These are phyloP conservation scores for Hedychridium roseum DNA, from an alignment of 2,888 invertebrate genomes.

Conservation along the genomic window DNA sequence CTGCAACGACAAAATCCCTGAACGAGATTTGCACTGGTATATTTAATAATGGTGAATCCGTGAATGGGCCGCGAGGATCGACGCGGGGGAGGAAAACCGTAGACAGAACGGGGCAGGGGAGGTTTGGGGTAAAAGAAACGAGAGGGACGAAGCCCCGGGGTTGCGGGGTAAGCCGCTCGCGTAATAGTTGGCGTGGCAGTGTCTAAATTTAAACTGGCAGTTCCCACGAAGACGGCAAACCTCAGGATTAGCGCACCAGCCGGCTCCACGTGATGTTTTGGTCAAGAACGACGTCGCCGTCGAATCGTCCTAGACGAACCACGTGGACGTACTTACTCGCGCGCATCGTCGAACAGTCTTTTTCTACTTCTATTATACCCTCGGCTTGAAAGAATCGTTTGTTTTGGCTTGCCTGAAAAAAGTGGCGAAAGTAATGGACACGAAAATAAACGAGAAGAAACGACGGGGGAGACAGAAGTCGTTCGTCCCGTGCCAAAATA, in stretches of 20 bases:
- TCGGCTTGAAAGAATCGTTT: no score
- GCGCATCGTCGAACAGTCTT: no score
- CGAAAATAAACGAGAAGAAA: constrained; percentile 1
- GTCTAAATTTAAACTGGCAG: constrained; percentile 34
- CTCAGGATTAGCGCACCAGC: constrained; percentile 18
- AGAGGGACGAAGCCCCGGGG: not conserved
- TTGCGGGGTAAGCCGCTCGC: constrained; percentile 33
- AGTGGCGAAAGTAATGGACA: constrained; percentile 2
- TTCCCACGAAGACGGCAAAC: constrained; percentile 8
- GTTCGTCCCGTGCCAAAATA: constrained; percentile 28
- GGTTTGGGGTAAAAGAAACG: not conserved
- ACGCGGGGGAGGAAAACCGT: not conserved
- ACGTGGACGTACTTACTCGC: no score
- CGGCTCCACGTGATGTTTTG: constrained; percentile 26
- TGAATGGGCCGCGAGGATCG: not conserved
- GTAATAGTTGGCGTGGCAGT: constrained; percentile 34
- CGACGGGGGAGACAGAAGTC: not conserved
- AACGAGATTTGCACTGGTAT: no score
- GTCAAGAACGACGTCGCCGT: no score
- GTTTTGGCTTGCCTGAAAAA: no score
- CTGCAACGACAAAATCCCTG: no score
- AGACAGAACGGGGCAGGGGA: not conserved
- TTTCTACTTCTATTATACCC: no score
- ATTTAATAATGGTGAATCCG: no score
- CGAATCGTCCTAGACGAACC: no score